Conservation (phyloP, 2,797 vertebrate genomes). For the Bovichtus variegatus region DNA sequence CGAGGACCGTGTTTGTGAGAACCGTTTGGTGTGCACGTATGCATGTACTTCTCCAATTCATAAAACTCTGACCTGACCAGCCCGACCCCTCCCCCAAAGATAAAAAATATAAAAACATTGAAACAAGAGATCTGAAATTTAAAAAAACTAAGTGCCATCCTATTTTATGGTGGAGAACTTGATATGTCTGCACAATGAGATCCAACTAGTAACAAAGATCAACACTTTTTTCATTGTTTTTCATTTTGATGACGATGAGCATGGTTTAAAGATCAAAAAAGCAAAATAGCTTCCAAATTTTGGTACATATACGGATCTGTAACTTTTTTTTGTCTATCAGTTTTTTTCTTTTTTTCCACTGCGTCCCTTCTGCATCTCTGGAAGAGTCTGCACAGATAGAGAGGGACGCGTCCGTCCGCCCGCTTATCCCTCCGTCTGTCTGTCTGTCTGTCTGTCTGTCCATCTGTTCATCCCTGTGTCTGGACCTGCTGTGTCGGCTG, state of each 20-base stretch:
- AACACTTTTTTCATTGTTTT: conserved; percentile 84
- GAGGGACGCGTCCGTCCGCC: conserved; percentile 60
- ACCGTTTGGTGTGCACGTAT: conserved; percentile 59
- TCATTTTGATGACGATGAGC: conserved; percentile 80
- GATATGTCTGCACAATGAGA: conserved; percentile 92
- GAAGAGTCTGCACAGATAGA: conserved; percentile 90
- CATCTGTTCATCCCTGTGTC: conserved; percentile 84
- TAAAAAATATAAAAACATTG: conserved; percentile 79
- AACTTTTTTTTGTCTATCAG: conserved; percentile 74
- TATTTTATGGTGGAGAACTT: conserved; percentile 80
- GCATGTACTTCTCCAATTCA: conserved; percentile 85
- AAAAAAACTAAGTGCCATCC: conserved; percentile 82
- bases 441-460: conserved; percentile 41
- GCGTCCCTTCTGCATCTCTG: conserved; percentile 88
- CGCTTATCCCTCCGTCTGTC: background rate
- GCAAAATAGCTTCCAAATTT: conserved; percentile 90
- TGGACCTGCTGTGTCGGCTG: conserved; percentile 86
- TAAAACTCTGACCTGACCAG: conserved; percentile 86
- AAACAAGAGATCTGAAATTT: conserved; percentile 86
- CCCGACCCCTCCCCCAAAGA: conserved; percentile 33
- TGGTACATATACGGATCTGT: conserved; percentile 92
- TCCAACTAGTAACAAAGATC: conserved; percentile 89
- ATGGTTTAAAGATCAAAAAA: conserved; percentile 87
- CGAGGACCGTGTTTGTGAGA: conserved; percentile 52
- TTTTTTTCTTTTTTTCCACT: conserved; percentile 81